Conservation (phyloP, 1,140 invertebrate genomes). For the Drosophila repletoides region DNA sequence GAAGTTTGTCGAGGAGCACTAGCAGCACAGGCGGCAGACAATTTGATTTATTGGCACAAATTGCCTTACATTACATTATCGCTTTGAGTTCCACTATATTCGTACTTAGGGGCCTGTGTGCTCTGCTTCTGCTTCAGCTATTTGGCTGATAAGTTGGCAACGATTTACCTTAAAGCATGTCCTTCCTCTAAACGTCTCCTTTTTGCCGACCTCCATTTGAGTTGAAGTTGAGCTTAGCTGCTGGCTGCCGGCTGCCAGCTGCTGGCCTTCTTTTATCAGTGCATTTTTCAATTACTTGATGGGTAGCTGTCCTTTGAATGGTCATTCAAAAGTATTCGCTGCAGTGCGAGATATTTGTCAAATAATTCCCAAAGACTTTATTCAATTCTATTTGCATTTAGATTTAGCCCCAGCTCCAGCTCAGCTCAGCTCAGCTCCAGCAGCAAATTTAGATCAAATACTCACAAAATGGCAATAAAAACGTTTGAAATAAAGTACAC, state of each 20-base stretch:
- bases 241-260: neutral
- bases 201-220: too few species aligned
- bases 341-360: conserved; percentile 43
- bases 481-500: conserved; percentile 59
- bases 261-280: conserved; percentile 1
- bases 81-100: conserved; percentile 55
- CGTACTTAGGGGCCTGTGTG: conserved; percentile 18
- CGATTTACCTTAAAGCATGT: conserved; percentile 39
- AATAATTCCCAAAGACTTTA: conserved; percentile 44
- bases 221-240: neutral
- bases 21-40: conserved; percentile 48
- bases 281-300: conserved; percentile 71
- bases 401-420: neutral
- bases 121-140: too few species aligned
- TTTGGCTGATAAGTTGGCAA: conserved; percentile 23
- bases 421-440: neutral
- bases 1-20: conserved; percentile 40
- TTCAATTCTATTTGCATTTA: conserved; percentile 50
- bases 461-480: conserved; percentile 52
- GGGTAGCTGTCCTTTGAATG: conserved; percentile 14
- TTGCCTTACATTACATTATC: conserved; percentile 78
- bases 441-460: conserved; percentile 35
- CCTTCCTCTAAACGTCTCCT: neutral
- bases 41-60: conserved; percentile 79
- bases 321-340: conserved; percentile 3